Evolutionary conservation across 2,797 vertebrate genomes (phyloP), one percentile per base, ranked within the genome.

Genomic region (Erpetoichthys calabaricus): DNA sequence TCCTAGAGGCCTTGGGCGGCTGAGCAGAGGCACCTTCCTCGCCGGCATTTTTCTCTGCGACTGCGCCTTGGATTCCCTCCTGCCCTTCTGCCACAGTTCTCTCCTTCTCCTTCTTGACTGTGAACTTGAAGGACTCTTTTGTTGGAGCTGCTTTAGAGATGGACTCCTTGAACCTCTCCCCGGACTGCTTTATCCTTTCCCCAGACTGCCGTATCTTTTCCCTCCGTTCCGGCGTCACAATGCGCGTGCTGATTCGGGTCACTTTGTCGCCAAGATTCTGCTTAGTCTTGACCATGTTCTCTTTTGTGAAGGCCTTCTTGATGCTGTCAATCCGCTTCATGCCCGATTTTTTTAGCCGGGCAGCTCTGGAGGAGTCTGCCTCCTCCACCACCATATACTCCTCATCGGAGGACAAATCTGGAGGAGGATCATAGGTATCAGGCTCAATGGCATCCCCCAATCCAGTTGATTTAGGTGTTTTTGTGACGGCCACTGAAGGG

Each of bases 231-330:
- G 84, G 83, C 0, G 96, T 91, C 62, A 98, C 91, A 43, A 98
- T 91, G 74, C 91, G 93, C 56, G 92, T 94, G 53, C 89, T 91
- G 57, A 99, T 84, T 74, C 80, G 78, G 72, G 88, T 87, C 69
- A 99, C 85, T 77, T 82, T 94, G 72, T 83, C 89, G 68, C 92
- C 92, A 62, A 97, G 80, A 71, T 81, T 92, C 71, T 85, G 91
- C 55, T 87, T 89, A 3, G 90, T 95, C 70, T 94, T 96, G 77
- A 72, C 82, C 80, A 98, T 90, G 66, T 76, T 95, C 79, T 97
- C 92, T 67, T 86, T 94, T 70, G 94, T 91, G 82, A 98, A 97
- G 1, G 94, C 88, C 1, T 92, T 92, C 80, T 90, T 97, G 69
- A 98, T 84, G 64, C 83, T 90, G 77, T 93, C 91, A 1, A 90